Evolutionary conservation across 2,113 vertebrate species (phyloP), one percentile per base, ranked within the genome.

Genomic region (Vidua macroura): DNA sequence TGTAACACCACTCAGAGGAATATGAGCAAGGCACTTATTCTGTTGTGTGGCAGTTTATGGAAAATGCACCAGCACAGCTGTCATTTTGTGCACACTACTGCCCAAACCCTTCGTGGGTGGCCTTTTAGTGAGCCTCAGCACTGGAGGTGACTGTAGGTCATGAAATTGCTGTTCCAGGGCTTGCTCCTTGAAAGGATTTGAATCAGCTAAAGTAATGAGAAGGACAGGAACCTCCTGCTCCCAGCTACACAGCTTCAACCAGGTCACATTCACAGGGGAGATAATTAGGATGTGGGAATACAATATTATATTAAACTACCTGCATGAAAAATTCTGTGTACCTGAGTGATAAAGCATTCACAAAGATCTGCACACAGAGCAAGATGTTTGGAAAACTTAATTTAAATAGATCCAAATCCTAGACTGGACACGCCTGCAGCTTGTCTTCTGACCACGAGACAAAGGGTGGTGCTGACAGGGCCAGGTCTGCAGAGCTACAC

Each of bases 401-500:
- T 51, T 78, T 52, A 60, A 72, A 68, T 16, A 55, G n/a, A 41
- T 28, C 31, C 15, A 33, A 60, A 68, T 49, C n/a, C 25, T 53
- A 23, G n/a, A 19, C 22, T 0, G 2, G 27, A 7, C 8, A 10
- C 8, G 3, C 12, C 44, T 48, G 9, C 48, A 69, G 55, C 31
- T 18, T 5, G 11, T 51, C 30, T 52, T 66, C 25, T 56, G 70
- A 44, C 14, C 28, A 11, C 0, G 2, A 52, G 19, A 37, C 31
- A 28, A 52, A n/a, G 44, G 23, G 31, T 41, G 35, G 15, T 75
- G 53, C 69, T n/a, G 52, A 22, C 22, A 15, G 44, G 27, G 31
- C 21, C 1, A 1, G 28, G 4, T 28, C 15, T 20, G 33, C 10
- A 4, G 53, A 44, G 21, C 16, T 2, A 2, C 14, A 35, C 5